phyloP scores from a whole-genome alignment of 2,113 vertebrate genomes.

The Tylochromis polylepis region DNA sequence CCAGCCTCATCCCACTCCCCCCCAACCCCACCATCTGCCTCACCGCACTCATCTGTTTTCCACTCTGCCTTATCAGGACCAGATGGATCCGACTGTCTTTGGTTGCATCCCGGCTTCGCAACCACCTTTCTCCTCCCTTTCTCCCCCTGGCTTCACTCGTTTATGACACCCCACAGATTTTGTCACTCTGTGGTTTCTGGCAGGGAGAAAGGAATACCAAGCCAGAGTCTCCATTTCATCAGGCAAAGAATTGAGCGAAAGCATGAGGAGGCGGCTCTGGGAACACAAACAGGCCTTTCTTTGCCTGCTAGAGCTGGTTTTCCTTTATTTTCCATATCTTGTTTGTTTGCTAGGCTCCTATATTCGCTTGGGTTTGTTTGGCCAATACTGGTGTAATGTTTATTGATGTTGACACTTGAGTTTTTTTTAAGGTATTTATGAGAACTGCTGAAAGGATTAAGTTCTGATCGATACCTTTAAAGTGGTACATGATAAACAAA shows the following conservation, averaged over 20 bases:
- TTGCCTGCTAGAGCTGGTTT: slow-evolving; percentile 13
- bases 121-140: slow-evolving; percentile 45
- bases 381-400: background rate
- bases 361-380: background rate
- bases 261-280: slow-evolving; percentile 51
- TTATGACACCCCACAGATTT: slow-evolving; percentile 87
- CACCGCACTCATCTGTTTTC: slow-evolving; percentile 84
- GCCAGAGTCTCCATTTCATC: slow-evolving; percentile 82
- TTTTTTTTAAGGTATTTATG: background rate
- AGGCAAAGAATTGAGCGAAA: slow-evolving; percentile 61
- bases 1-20: slow-evolving; percentile 50
- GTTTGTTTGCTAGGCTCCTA: slow-evolving; percentile 35
- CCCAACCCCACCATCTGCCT: slow-evolving; percentile 23
- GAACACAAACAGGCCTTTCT: slow-evolving; percentile 52
- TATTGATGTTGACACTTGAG: background rate
- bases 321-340: slow-evolving; percentile 44
- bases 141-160: slow-evolving; percentile 59
- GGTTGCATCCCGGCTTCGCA: slow-evolving; percentile 73
- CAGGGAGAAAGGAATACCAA: slow-evolving; percentile 79
- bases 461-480: background rate
- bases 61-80: slow-evolving; percentile 85
- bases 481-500: background rate
- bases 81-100: slow-evolving; percentile 82
- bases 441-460: background rate
- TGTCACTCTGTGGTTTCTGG: slow-evolving; percentile 93